Base-by-base conservation (phyloP, 2,888 invertebrate genomes). In the Agrypnus murinus region DNA sequence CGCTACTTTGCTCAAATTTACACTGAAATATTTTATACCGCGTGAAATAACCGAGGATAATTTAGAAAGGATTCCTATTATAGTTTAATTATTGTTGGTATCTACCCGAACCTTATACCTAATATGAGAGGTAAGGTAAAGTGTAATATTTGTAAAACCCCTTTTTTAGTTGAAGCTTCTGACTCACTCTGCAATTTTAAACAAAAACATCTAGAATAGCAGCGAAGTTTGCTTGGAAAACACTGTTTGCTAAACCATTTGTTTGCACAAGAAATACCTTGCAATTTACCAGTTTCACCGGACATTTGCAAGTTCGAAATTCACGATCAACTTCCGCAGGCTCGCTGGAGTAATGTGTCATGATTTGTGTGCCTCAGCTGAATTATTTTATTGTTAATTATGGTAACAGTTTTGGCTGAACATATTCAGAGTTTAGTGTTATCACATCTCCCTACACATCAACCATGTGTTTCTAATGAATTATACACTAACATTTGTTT, bases 251-350 rank as follows among this genome's bases (percentile, higher is more conserved):
- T 38, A 32, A 25, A 38, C 45, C 59, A 34, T 34, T 32, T 69
- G 53, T 69, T 65, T 65, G 46, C 45, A 59, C 64, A 65, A 69
- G 60, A 53, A 69, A 36, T 60, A 38, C 34, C 53, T 58, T 19
- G 53, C 50, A 66, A 69, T 74, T 71, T 63, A 65, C 43, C 63
- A 59, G 50, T 62, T 60, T 55, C 53, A 36, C 67, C 68, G 66
- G 64, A 73, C 68, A 67, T 73, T 73, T 68, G 48, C 65, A 73
- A 73, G 69, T 71, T 73, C 50, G 46, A 68, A 71, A 73, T 71
- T 71, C 71, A 70, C 57, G 67, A 68, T 64, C 73, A 71, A 68
- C 71, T 73, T 71, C 71, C 68, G 55, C 67, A 32, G 71, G 48
- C 65, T 64, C 66, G 36, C 59, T 38, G 50, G 66, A 50, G 59